Evolutionary conservation across 2,113 vertebrate species (phyloP).

Genomic region (Myiopsitta monachus): DNA sequence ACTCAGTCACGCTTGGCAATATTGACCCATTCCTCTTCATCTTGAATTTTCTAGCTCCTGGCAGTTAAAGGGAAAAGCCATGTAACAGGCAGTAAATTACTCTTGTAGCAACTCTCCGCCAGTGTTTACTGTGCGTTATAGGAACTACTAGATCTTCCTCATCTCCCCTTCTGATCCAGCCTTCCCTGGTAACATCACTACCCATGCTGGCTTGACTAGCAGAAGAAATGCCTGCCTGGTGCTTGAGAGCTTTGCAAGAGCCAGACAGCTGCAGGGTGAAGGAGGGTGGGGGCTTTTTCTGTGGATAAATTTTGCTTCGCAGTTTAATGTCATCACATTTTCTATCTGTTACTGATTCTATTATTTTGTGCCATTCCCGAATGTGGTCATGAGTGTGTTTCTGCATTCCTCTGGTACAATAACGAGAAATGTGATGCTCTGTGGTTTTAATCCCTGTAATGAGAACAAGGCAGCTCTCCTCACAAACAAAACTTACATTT

Average conservation of each 20-base stretch:
- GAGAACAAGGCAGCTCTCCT: conserved; percentile 17
- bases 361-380: neutral
- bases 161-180: neutral
- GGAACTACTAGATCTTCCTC: neutral
- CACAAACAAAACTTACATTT: neutral
- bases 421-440: conserved; percentile 10
- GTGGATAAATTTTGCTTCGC: neutral
- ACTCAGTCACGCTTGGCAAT: neutral
- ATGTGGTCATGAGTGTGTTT: neutral
- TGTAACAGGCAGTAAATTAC: neutral
- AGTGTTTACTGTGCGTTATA: neutral
- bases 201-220: neutral
- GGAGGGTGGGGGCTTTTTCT: neutral
- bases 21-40: neutral
- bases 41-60: neutral
- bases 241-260: neutral
- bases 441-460: conserved; percentile 6
- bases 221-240: neutral
- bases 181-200: neutral
- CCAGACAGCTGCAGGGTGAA: neutral
- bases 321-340: neutral
- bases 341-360: conserved; percentile 4
- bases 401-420: neutral
- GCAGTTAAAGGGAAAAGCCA: neutral
- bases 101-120: neutral